Conservation (phyloP, 2,113 vertebrate genomes). For the Anguilla rostrata region DNA sequence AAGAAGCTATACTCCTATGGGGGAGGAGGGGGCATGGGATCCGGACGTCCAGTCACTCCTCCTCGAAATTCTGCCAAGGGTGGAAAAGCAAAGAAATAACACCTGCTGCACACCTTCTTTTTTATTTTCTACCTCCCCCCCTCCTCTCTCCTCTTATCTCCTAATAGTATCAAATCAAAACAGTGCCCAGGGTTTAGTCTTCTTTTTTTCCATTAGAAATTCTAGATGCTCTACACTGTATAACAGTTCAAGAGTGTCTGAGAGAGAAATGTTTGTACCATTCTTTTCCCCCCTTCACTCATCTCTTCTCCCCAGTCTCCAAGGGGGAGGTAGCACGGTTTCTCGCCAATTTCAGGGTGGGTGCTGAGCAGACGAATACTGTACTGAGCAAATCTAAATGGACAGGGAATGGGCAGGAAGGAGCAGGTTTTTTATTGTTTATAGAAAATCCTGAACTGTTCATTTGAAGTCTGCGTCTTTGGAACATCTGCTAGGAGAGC, state of each 20-base stretch:
- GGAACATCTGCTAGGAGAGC: background rate
- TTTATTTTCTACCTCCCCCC: slow-evolving; percentile 60
- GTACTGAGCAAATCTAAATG: slow-evolving; percentile 39
- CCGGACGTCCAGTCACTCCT: slow-evolving; percentile 88
- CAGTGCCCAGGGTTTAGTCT: slow-evolving; percentile 67
- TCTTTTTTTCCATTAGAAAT: slow-evolving; percentile 20
- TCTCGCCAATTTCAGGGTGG: slow-evolving; percentile 46
- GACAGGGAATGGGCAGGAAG: slow-evolving; percentile 28
- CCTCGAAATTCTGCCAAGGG: slow-evolving; percentile 88
- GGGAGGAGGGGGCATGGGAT: slow-evolving; percentile 78
- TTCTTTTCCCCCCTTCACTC: background rate
- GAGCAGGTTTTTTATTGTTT: slow-evolving; percentile 23
- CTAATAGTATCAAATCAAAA: slow-evolving; percentile 61
- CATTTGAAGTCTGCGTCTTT: slow-evolving; percentile 49
- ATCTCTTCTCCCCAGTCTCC: background rate
- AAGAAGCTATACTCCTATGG: slow-evolving; percentile 94
- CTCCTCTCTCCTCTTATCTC: slow-evolving; percentile 51
- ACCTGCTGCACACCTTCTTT: slow-evolving; percentile 43
- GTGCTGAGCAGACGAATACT: slow-evolving; percentile 42
- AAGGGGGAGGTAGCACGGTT: slow-evolving; percentile 43
- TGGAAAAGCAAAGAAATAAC: slow-evolving; percentile 92
- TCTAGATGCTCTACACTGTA: slow-evolving; percentile 14
- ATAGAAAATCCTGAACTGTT: slow-evolving; percentile 37
- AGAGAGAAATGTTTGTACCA: background rate
- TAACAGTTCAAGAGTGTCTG: background rate